Evolutionary conservation across 2,888 invertebrate species (phyloP), one percentile per base, ranked within the genome.

Genomic region (Aleiodes alternator): DNA sequence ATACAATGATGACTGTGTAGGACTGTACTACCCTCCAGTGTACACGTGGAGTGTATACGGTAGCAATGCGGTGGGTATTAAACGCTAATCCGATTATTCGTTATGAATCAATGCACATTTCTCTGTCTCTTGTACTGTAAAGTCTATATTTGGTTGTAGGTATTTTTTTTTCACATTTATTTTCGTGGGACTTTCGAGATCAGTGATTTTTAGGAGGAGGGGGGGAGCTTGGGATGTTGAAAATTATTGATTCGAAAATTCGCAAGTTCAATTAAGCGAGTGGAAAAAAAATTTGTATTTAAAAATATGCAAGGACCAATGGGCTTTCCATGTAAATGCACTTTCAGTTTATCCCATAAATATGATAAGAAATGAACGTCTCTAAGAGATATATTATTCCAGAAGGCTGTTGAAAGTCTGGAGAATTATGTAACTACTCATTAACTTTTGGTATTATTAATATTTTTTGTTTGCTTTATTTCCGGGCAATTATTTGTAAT

Each of bases 301-400:
- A 87, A 87, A 87, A 87, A 87, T 87, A 87, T 87, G 86, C 86
- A 73, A 73, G 82, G 82, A 85, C 83, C 81, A 85, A 87, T 87
- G 87, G 84, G 82, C 82, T 86, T 87, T 87, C 82, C 87, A 83
- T 87, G 87, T 87, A 83, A 85, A 64, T 82, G 80, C 82, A 80
- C 82, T 84, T 80, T 77, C 82, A 83, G 80, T 81, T 82, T 79
- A 82, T 79, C 84, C 86, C 87, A 87, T 87, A 87, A 87, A 87
- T 87, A 87, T 87, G 87, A 87, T 87, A 87, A 87, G 84, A 34
- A 6, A 34, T 34, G 74, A 76, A 72, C n/a, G 14, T 82, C 82
- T 80, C 81, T 83, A 80, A 78, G 83, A 85, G 86, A 86, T 87
- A 86, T 85, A 34, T 34, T 34, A 2, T 1, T 23, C 1, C 1